Evolutionary conservation across 1,140 invertebrate genomes (phyloP).

Genomic region (Andricus grossulariae): DNA sequence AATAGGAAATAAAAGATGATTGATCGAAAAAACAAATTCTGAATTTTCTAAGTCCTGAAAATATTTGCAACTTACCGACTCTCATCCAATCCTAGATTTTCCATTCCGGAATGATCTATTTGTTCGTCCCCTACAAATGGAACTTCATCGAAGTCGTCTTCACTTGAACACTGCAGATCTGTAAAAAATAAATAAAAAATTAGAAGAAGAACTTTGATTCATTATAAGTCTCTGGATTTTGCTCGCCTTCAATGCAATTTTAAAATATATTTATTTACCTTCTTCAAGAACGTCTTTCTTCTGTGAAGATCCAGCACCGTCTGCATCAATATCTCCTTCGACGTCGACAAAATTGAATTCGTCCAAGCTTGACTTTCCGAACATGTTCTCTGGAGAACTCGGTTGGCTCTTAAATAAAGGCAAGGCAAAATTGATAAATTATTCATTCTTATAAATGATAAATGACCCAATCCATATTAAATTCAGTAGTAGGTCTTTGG

Average conservation of each 20-base stretch:
- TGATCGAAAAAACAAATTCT: background rate
- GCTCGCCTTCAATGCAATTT: background rate
- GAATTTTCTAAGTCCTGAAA: background rate
- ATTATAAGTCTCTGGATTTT: too few relatives aligned
- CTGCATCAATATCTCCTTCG: conserved; percentile 77
- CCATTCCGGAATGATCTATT: conserved; percentile 74
- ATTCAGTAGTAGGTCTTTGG: too few relatives aligned
- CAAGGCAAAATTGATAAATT: conserved; percentile 4
- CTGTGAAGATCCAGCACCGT: conserved; percentile 62
- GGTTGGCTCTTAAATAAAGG: conserved; percentile 74
- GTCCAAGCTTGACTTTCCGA: conserved; percentile 74
- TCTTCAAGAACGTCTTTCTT: conserved; percentile 78
- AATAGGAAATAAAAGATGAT: background rate
- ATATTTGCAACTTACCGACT: conserved; percentile 55
- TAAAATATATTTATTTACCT: conserved; percentile 68
- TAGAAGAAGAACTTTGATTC: too few relatives aligned
- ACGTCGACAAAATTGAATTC: conserved; percentile 85
- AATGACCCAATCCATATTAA: too few relatives aligned
- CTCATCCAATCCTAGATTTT: conserved; percentile 60
- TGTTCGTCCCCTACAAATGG: conserved; percentile 78
- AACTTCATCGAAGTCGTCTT: conserved; percentile 83
- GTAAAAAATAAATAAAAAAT: conserved; percentile 44
- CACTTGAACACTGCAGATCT: conserved; percentile 86
- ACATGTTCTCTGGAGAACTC: conserved; percentile 79
- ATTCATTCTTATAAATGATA: too few relatives aligned